These are phyloP conservation scores for Cheilosia impressa DNA, from an alignment of 2,888 invertebrate species.

Conservation along the genomic window DNA sequence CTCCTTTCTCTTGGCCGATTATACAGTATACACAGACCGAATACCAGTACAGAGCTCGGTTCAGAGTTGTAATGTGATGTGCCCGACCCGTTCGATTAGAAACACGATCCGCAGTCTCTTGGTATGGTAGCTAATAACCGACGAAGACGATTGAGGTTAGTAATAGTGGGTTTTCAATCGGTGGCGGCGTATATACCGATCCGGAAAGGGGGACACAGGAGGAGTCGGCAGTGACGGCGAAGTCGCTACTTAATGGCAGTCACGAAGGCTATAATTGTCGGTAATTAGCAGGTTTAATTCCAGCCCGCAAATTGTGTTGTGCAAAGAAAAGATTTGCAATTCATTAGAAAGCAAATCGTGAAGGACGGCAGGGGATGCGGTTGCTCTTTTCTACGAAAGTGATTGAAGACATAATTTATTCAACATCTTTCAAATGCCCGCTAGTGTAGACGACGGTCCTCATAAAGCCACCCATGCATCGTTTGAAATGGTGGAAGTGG, in stretches of 20 bases:
- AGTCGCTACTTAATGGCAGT: conserved; percentile 64
- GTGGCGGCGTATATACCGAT: conserved; percentile 35
- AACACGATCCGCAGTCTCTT: conserved; percentile 29
- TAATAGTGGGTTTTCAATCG: conserved; percentile 67
- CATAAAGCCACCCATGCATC: conserved; percentile 65
- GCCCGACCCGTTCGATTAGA: conserved; percentile 26
- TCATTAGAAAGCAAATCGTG: conserved; percentile 69
- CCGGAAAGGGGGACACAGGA: conserved; percentile 53
- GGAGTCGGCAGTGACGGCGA: conserved; percentile 32
- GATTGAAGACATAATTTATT: conserved; percentile 64
- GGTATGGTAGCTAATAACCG: conserved; percentile 43
- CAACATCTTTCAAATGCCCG: conserved; percentile 52
- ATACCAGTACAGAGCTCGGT: conserved; percentile 2
- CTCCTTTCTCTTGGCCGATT: conserved; percentile 49
- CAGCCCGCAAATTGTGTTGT: conserved; percentile 69
- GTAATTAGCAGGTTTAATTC: conserved; percentile 74
- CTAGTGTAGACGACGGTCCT: conserved; percentile 33
- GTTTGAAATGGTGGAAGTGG: conserved; percentile 38
- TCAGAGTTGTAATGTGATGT: neutral
- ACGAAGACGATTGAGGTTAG: conserved; percentile 63
- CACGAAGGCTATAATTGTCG: conserved; percentile 73
- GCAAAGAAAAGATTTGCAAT: conserved; percentile 74
- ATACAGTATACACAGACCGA: neutral
- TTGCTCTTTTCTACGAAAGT: conserved; percentile 46
- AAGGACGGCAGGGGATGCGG: neutral